Conservation (phyloP, 2,888 invertebrate genomes). For the Cremastinae sp. region DNA sequence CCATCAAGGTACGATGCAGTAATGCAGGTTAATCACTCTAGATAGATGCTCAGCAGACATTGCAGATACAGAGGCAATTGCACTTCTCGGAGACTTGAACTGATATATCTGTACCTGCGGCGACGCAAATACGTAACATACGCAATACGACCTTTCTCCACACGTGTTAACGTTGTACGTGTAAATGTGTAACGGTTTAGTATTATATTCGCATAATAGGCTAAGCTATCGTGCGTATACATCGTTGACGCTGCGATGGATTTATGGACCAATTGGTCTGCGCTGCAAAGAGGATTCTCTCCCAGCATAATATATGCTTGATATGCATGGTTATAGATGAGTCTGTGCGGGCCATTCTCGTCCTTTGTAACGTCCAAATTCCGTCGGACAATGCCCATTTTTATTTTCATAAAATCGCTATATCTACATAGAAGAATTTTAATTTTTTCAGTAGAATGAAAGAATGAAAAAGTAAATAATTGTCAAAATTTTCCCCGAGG, state of each 20-base stretch:
- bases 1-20: constrained; percentile 43
- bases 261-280: constrained; percentile 58
- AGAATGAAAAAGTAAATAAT: no score
- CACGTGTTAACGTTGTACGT: not conserved
- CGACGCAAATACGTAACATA: constrained; percentile 8
- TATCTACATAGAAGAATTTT: no score
- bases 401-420: no score
- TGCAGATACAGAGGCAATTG: constrained; percentile 27
- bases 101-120: not conserved
- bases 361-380: not conserved
- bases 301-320: constrained; percentile 18
- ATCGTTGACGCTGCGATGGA: constrained; percentile 56
- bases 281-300: constrained; percentile 35
- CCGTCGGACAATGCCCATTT: no score
- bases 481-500: no score
- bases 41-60: constrained; percentile 33
- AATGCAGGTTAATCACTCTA: constrained; percentile 37
- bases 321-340: constrained; percentile 39
- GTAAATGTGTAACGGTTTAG: constrained; percentile 23
- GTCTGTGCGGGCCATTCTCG: not conserved
- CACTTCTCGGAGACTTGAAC: constrained; percentile 17
- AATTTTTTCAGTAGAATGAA: no score
- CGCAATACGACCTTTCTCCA: not conserved
- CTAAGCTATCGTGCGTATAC: constrained; percentile 47
- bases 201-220: constrained; percentile 36